Percentiles rank a stretch among this genome's conserved stretches.
Evolutionary conservation across 2,888 invertebrate genomes (phyloP).

Genomic region (Archips crataeganus): DNA sequence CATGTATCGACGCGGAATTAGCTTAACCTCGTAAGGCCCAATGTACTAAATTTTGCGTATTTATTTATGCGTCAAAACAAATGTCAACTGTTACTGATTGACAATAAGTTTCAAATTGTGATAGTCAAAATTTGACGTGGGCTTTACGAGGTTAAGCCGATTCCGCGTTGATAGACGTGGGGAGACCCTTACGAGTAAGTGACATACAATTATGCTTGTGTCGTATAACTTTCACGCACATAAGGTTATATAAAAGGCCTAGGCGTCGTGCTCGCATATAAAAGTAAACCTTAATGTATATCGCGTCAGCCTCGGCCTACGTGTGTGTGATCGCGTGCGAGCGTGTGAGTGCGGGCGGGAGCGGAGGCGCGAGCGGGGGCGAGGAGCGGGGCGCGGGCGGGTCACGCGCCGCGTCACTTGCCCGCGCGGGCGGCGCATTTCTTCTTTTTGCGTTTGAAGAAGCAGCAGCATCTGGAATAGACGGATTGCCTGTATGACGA

Average conservation of each 20-base stretch:
- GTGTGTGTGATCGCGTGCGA: no score
- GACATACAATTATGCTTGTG: not conserved
- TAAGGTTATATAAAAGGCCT: not conserved
- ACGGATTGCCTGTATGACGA: conserved; percentile 85
- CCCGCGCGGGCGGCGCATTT: conserved; percentile 94
- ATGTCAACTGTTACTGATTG: no score
- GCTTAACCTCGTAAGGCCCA: no score
- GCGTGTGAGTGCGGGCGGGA: conserved; percentile 14
- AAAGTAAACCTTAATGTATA: not conserved
- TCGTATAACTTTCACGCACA: not conserved
- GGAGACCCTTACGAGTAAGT: no score
- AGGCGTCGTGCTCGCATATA: not conserved
- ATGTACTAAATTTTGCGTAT: no score
- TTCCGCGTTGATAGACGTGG: no score
- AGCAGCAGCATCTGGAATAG: conserved; percentile 97
- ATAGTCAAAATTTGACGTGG: no score
- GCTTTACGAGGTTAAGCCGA: no score
- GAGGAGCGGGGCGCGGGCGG: conserved; percentile 45
- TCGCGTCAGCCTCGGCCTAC: not conserved
- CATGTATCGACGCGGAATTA: no score
- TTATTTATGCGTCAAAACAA: no score
- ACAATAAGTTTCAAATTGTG: no score
- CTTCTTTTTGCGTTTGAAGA: conserved; percentile 99
- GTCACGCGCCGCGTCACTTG: conserved; percentile 91
- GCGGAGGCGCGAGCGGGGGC: conserved; percentile 31